phyloP scores from a whole-genome alignment of 2,797 vertebrate species.

The Argentina silus region DNA sequence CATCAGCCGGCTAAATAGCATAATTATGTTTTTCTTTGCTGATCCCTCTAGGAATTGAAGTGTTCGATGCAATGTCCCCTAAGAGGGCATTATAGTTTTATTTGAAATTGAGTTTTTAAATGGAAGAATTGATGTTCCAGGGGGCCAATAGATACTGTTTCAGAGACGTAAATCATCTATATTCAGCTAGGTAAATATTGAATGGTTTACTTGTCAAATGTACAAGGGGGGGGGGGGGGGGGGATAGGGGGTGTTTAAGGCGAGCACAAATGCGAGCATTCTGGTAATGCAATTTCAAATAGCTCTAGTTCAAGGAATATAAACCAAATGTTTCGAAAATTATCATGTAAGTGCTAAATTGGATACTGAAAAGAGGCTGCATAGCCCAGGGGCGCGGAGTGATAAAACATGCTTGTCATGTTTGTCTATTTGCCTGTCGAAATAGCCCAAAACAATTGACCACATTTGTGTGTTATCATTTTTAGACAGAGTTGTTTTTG shows the following conservation, averaged over 20 bases:
- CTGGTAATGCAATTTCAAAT: conserved; percentile 3
- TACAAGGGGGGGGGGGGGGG: conserved; percentile 2
- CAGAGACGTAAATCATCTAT: conserved; percentile 40
- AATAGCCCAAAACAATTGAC: conserved; percentile 13
- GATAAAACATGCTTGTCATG: conserved; percentile 23
- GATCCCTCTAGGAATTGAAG: conserved; percentile 59
- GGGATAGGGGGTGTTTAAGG: background rate
- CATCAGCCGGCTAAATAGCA: conserved; percentile 81
- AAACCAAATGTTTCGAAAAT: background rate
- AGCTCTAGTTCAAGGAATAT: background rate
- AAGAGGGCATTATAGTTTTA: conserved; percentile 61
- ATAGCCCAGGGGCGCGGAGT: conserved; percentile 35
- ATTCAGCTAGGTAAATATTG: conserved; percentile 43
- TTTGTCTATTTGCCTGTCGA: background rate
- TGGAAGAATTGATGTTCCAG: conserved; percentile 44
- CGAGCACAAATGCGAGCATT: background rate
- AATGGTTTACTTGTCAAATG: conserved; percentile 46
- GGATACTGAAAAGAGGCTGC: conserved; percentile 22
- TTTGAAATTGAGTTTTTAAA: conserved; percentile 58
- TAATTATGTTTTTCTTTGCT: conserved; percentile 72
- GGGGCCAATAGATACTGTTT: conserved; percentile 28
- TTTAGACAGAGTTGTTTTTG: background rate
- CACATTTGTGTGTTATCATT: conserved; percentile 20
- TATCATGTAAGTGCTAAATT: conserved; percentile 35
- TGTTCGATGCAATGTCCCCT: conserved; percentile 67